Evolutionary conservation across 1,140 invertebrate species (phyloP), one percentile per base, ranked within the genome.

Genomic region (Drosophila bipectinata): DNA sequence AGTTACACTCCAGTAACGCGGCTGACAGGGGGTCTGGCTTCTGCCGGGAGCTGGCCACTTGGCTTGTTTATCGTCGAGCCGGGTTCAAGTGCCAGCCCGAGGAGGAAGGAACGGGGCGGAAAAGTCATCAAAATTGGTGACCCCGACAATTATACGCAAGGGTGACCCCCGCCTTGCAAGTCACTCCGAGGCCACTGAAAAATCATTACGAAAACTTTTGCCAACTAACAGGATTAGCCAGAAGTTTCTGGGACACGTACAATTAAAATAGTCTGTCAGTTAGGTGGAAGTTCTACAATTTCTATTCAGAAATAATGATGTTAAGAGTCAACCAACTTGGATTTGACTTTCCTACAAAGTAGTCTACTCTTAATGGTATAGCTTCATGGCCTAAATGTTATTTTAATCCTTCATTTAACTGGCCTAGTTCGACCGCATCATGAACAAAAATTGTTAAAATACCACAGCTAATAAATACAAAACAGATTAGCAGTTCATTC

Each of bases 1-100:
- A 63, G 74, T 77, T 77, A 77, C 74, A 77, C 64, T 77, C 64
- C 39, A 77, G 74, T 77, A 75, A 74, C 71, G 71, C 59, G 53
- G 44, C 24, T 41, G 39, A n/a, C 4, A 6, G 15, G 12, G 63
- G 60, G 59, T 30, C n/a, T 28, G n/a, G 12, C 18, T 18, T 9
- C 57, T 28, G 18, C 24, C 12, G 18, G 26, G 49, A 47, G 18
- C 45, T 51, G 68, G 71, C 57, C 57, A 74, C 71, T 76, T 77
- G 57, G 52, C 57, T 69, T 47, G 52, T 75, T 77, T 76, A 74
- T 76, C 71, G 49, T 32, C 39, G 9, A 10, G 44, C 9, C 30
- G 56, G 37, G 44, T 15, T 49, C 28, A 32, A 14, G 44, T 47
- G 56, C 32, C 56, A 45, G 18, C 18, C 39, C 3, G 15, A 44